Base-by-base conservation (phyloP, 2,113 vertebrate species). In the Choloepus hoffmanni region DNA sequence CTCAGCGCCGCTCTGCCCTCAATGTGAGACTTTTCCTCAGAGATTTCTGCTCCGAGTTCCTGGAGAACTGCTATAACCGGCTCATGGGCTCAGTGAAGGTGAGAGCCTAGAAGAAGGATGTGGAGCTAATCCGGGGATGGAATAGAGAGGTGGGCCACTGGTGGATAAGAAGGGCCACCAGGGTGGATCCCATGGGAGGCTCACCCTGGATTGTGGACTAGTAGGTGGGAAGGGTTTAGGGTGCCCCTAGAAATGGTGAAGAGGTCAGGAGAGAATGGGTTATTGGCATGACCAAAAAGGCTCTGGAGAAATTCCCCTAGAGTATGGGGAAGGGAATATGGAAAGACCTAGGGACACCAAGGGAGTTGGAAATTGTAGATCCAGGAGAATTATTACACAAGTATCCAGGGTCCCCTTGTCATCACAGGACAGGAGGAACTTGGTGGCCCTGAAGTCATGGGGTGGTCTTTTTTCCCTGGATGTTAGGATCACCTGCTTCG, bases 41-140 rank as follows among this genome's bases (percentile, higher is more conserved):
- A 77, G 98, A 98, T 84, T 99, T 99, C 98, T 99, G 99, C 95
- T 95, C 98, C 5, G 99, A 99, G 94, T 99, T 99, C 94, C 95
- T 99, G 97, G 99, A 99, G 95, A 98, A 98, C 98, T 99, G 99
- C 98, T 99, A 99, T 96, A 99, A 99, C 98, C 98, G 98, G 26
- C 99, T 99, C 91, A 99, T 99, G 99, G 99, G 99, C 94, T 98
- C 99, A 2, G 99, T 99, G 74, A 99, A 99, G 99, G 99, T 99
- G 95, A 98, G 97, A 62, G 19, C 23, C 48, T 33, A 1, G 30
- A 55, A 78, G 45, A 68, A 36, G 21, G 73, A 23, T n/a, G 10
- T 19, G 33, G 45, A 23, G 58, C 28, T 28, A 30, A 1, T 40
- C 2, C 2, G 13, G 77, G 36, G 67, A 2, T 55, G 36, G 74